A percentile compares a stretch with the other conserved stretches of the same genome.
phyloP scores from a whole-genome alignment of 2,113 vertebrate genomes.

The Delphinapterus leucas region DNA sequence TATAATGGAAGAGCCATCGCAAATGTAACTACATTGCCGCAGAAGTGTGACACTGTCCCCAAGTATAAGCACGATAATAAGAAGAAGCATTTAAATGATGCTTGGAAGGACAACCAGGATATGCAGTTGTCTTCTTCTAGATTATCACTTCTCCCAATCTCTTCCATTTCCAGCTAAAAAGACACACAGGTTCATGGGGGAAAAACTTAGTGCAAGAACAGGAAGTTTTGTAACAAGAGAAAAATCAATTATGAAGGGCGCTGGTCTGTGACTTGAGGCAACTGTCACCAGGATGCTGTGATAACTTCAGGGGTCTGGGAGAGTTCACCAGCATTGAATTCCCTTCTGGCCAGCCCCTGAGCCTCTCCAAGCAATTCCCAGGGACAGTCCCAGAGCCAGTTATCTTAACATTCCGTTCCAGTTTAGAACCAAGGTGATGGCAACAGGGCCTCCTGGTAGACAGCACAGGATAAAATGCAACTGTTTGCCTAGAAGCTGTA shows the following conservation, averaged over 20 bases:
- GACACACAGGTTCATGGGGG: neutral
- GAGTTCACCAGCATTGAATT: constrained; percentile 32
- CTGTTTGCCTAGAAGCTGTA: neutral
- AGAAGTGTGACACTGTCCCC: constrained; percentile 2
- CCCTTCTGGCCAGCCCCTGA: constrained; percentile 19
- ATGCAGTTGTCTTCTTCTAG: neutral
- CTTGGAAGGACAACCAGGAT: neutral
- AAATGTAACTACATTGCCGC: constrained; percentile 53
- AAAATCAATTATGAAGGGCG: constrained; percentile 38
- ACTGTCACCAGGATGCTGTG: constrained; percentile 32
- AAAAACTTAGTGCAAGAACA: constrained; percentile 9
- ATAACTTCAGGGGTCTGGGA: constrained; percentile 30
- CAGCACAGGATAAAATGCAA: neutral
- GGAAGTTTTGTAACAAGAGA: constrained; percentile 34
- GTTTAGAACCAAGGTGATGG: neutral
- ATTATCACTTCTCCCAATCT: neutral
- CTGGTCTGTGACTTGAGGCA: constrained; percentile 55
- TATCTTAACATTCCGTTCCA: neutral
- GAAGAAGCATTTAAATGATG: constrained; percentile 41
- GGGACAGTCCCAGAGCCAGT: neutral
- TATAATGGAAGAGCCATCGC: constrained; percentile 73
- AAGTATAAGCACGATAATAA: constrained; percentile 54
- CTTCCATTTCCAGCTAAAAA: constrained; percentile 26
- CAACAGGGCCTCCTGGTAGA: neutral
- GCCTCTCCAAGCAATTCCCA: neutral